Evolutionary conservation across 2,888 invertebrate genomes (phyloP), one percentile per base, ranked within the genome.

Genomic region (Caenorhabditis virilis): DNA sequence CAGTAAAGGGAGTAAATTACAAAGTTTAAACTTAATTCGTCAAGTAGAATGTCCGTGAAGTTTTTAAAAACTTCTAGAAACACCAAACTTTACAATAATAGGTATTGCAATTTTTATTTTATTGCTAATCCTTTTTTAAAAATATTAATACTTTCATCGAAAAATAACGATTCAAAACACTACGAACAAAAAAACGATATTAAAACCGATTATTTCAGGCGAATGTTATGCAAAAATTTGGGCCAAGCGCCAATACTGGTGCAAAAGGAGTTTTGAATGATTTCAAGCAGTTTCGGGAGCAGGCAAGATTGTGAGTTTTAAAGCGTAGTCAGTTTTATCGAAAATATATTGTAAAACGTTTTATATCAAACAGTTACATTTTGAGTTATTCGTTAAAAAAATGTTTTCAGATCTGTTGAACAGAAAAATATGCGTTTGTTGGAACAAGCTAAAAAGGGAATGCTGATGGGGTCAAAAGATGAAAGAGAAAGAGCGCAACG

Each of bases 231-330:
- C 52, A 43, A 39, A 39, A 51, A 22, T 49, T 74, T 45, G 65
- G 67, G 13, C 56, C 57, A 7, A 36, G 53, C 3, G 52, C 54
- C 1, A 65, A 72, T 22, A 74, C 76, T 4, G 76, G 76, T 39
- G 74, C 73, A 2, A 76, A 76, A 42, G 76, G 76, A 38, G 73
- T 76, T 4, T 50, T 76, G 9, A 52, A 61, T 18, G 73, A 73
- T 26, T 73, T 66, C 50, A 60, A 66, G 22, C 42, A 54, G 3
- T 69, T 66, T 43, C 20, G 60, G 42, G 69, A 69, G 33, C 56
- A 72, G n/a, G 47, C 62, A 2, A 57, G 58, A 39, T 25, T 51
- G 61, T 66, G 26, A 58, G 55, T 30, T 30, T 30, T 13, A 30
- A 30, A 30, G 6, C 6, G 13, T 30, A 6, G 13, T 9, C 6